phyloP scores from a whole-genome alignment of 2,888 invertebrate species.

The Lasioglossum lativentre region DNA sequence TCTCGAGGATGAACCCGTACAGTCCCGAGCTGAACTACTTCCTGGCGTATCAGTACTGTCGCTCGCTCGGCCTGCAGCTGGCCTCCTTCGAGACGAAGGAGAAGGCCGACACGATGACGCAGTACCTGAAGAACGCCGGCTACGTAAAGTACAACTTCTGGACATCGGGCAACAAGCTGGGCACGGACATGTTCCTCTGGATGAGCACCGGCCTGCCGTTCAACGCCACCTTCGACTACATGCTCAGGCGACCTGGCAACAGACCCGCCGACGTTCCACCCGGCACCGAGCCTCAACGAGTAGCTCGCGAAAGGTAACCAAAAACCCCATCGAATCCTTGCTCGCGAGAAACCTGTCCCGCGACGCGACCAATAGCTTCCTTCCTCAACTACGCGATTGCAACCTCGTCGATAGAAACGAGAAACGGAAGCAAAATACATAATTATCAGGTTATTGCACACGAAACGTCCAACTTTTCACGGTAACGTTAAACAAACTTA shows the following conservation, averaged over 20 bases:
- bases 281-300: constrained; percentile 92
- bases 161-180: constrained; percentile 95
- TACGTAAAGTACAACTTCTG: constrained; percentile 94
- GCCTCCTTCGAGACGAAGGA: constrained; percentile 95
- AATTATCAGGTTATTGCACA: no score
- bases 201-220: constrained; percentile 95
- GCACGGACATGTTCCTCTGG: constrained; percentile 95
- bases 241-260: constrained; percentile 87
- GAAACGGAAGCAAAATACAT: no score
- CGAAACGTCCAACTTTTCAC: no score
- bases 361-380: no score
- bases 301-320: constrained; percentile 90
- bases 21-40: constrained; percentile 94
- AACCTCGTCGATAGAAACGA: not conserved
- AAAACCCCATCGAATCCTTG: not conserved
- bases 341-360: not conserved
- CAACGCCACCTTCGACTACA: constrained; percentile 95
- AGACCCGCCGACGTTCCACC: constrained; percentile 87
- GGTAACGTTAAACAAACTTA: no score
- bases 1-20: constrained; percentile 94
- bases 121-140: constrained; percentile 93
- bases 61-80: constrained; percentile 93
- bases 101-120: constrained; percentile 93
- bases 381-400: not conserved
- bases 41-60: constrained; percentile 94